These are phyloP conservation scores for Enteromius radiatus DNA, from an alignment of 2,797 vertebrate species.

Conservation along the genomic window DNA sequence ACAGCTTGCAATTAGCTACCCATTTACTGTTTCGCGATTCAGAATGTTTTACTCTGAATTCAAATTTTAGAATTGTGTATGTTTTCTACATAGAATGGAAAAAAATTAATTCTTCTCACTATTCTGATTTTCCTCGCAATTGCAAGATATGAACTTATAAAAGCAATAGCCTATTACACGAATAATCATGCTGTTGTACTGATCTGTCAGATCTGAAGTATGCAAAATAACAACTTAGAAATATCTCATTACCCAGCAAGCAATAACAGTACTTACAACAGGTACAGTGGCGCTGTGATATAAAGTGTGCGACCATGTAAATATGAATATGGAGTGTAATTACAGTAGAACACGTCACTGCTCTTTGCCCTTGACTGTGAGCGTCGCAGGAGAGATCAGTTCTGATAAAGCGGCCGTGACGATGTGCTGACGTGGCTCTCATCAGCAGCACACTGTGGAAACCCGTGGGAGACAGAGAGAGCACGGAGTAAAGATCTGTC, in stretches of 20 bases:
- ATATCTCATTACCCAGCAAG: no score
- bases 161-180: not conserved
- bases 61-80: not conserved
- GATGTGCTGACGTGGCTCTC: constrained; percentile 62
- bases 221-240: not conserved
- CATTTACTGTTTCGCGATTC: not conserved
- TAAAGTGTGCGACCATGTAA: not conserved
- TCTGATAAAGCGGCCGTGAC: constrained; percentile 52
- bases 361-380: constrained; percentile 39
- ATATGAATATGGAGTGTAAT: constrained; percentile 5
- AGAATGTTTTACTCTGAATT: not conserved
- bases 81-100: not conserved
- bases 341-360: constrained; percentile 8
- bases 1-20: not conserved
- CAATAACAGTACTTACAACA: not conserved
- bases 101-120: not conserved
- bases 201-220: not conserved
- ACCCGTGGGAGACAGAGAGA: constrained; percentile 43
- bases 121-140: not conserved
- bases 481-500: constrained; percentile 61
- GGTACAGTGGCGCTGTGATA: not conserved
- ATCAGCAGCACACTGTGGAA: constrained; percentile 46
- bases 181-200: not conserved
- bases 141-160: not conserved
- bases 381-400: constrained; percentile 54